These are phyloP conservation scores for Sebastes vulpes DNA, from an alignment of 2,797 vertebrate species.

Conservation along the genomic window DNA sequence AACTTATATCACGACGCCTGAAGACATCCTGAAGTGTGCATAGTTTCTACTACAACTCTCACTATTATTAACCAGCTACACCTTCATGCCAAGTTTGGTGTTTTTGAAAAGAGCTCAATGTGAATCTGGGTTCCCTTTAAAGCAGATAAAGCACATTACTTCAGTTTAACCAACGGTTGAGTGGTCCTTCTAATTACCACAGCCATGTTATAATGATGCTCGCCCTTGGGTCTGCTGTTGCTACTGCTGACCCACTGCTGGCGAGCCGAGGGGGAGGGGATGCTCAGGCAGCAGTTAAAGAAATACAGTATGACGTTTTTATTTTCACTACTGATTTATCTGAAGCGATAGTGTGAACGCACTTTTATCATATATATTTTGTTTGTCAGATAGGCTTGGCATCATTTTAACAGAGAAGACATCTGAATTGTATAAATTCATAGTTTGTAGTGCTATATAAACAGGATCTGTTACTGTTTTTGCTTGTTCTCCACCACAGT, in stretches of 20 bases:
- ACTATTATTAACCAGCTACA: conserved; percentile 11
- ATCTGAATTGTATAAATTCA: background rate
- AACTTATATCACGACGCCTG: background rate
- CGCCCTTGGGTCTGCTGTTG: conserved; percentile 64
- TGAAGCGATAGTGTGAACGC: background rate
- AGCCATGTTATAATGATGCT: conserved; percentile 68
- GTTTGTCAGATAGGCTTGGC: background rate
- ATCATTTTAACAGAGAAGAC: background rate
- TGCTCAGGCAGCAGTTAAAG: conserved; percentile 39
- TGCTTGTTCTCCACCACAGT: background rate
- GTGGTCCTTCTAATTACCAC: conserved; percentile 75
- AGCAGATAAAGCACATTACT: conserved; percentile 65
- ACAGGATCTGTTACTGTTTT: background rate
- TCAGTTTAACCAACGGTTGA: conserved; percentile 68
- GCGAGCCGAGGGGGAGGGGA: conserved; percentile 49
- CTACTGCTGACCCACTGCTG: conserved; percentile 66
- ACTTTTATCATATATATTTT: background rate
- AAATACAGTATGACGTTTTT: conserved; percentile 9
- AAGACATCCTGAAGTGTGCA: background rate
- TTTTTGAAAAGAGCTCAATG: conserved; percentile 17
- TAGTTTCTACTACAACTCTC: background rate
- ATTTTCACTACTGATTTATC: background rate
- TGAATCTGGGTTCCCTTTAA: conserved; percentile 34
- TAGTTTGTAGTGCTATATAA: background rate
- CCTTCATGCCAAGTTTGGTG: conserved; percentile 15